Base-by-base conservation (phyloP, 1,140 invertebrate species). In the Pristionchus pacificus region DNA sequence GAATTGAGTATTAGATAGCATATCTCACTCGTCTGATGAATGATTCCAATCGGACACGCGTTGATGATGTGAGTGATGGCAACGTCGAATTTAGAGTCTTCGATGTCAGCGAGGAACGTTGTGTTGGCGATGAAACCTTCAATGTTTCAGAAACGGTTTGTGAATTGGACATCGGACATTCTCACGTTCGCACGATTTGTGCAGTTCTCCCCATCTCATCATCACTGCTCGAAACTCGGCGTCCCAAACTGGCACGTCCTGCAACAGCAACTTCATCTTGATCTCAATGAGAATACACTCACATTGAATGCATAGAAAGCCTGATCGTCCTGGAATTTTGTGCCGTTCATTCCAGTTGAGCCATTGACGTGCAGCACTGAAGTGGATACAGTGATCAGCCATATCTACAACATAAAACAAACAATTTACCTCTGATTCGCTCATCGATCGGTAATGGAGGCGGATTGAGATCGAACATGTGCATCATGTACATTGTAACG, bases 11-110 rank as follows among this genome's bases (percentile, higher is more conserved):
- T 10, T 49, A 49, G 6, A 49, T 49, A 10, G 38, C 6, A 49
- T 10, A 49, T 10, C 38, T 6, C 38, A 49, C 38, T 49, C 38
- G 60, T 32, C 14, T 29, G 28, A 61, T 69, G 57, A 32, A 69
- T 69, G 49, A 69, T 14, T 15, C 68, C 68, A 27, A 69, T 62
- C 14, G 68, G 59, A 65, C 68, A 69, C 28, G 19, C 30, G 15
- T 65, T 32, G 28, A 33, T 28, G 60, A 69, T 69, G 61, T 69
- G 68, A n/a, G 68, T 30, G 61, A 69, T 30, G 68, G 68, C 68
- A n/a, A 69, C 38, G 60, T 69, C 68, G 28, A 69, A 69, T 29
- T 33, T 61, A 19, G 58, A 31, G 57, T 69, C 68, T 24, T 19
- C n/a, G 19, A 69, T 19, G 2, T 25, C 2, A 25, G 65, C 30